Evolutionary conservation across 2,113 vertebrate genomes (phyloP), one percentile per base, ranked within the genome.

Genomic region (Pterocles gutturalis): DNA sequence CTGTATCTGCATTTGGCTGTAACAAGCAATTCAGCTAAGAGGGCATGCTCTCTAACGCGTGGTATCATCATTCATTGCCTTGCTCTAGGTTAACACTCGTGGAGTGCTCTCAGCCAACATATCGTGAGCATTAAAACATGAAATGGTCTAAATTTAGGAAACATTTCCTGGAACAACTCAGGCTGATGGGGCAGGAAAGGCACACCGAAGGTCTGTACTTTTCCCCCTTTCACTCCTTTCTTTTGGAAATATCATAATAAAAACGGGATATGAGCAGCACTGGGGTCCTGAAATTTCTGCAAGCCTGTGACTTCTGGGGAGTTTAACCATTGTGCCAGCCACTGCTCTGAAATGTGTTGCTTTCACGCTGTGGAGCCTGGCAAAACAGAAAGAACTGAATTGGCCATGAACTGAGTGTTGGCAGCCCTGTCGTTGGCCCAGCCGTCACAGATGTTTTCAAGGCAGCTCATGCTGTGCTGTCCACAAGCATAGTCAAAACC

Each of bases 391-490:
- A 25, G 25, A 85, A 91, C 65, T 49, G 7, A 82, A 77, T 38
- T 62, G 62, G 71, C 83, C 28, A 7, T 21, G 75, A 90, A 91
- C 0, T 18, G 62, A 62, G 49, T 43, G 49, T 33, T 94, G 78
- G 66, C 31, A 77, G 80, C 70, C 79, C 70, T 31, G 11, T 9
- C 0, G 0, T 19, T 94, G 87, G 60, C 79, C 34, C 60, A 86
- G 90, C 62, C 76, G 70, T 38, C 73, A 80, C 87, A 88, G 91
- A 65, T 72, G 71, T 93, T 93, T 88, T 76, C 62, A 70, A 91
- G 90, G 87, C 82, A 94, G 60, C 54, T 88, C 3, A 2, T 62
- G 66, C 58, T 93, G 85, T 66, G 87, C 75, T 77, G 36, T 46
- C 80, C 89, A 64, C 41, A 67, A 84, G 34, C 5, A 4, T 2